Conservation (phyloP, 35 echinoderm and acorn worm species). For the Nesometra sesokonis region DNA sequence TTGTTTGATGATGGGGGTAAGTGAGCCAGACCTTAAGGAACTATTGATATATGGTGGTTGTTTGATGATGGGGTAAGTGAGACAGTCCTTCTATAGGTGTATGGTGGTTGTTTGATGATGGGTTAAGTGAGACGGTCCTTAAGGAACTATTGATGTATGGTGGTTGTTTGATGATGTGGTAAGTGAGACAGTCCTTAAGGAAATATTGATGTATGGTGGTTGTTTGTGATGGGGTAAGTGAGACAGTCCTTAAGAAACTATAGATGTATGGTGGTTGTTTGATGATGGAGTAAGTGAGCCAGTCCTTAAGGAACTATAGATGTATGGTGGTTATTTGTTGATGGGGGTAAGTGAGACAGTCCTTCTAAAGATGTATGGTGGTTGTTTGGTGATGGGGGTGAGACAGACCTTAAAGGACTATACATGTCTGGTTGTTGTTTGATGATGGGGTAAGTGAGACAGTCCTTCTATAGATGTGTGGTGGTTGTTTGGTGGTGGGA, state of each 20-base stretch:
- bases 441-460: conserved; percentile 73
- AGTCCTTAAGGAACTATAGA: conserved; percentile 79
- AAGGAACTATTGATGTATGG: conserved; percentile 90
- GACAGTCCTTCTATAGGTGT: not conserved
- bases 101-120: not conserved
- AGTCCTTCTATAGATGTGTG: not conserved
- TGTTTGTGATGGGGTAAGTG: too few species aligned
- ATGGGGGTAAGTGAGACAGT: conserved; percentile 56
- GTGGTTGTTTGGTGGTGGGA: too few species aligned
- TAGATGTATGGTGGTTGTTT: too few species aligned
- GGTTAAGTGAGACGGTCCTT: too few species aligned
- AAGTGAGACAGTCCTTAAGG: not conserved
- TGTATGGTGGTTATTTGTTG: conserved; percentile 96
- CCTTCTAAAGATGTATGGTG: not conserved
- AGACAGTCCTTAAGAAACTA: too few species aligned
- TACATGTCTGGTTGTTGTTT: conserved; percentile 94
- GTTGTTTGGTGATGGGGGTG: too few species aligned
- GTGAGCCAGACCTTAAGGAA: too few species aligned
- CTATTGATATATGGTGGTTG: not conserved
- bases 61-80: too few species aligned
- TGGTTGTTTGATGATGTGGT: conserved; percentile 96
- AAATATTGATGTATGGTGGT: too few species aligned
- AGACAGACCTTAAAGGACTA: conserved; percentile 61
- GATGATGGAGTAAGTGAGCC: too few species aligned
- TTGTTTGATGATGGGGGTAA: conserved; percentile 94